These are phyloP conservation scores for Lochmaea capreae DNA, from an alignment of 2,888 invertebrate species.

Conservation along the genomic window DNA sequence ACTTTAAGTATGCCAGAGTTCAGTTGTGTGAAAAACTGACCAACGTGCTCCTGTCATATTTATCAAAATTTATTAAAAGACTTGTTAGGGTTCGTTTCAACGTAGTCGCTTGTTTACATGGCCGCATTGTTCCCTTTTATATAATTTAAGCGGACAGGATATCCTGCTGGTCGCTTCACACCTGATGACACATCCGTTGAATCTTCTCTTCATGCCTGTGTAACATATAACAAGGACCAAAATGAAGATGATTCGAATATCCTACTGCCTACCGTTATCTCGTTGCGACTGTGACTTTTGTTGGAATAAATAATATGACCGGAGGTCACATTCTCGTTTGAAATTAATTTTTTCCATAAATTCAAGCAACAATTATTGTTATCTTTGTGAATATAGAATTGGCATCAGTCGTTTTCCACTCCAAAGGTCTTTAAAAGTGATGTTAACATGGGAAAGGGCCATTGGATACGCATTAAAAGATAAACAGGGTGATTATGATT, in stretches of 20 bases:
- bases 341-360: not conserved
- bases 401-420: not conserved
- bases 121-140: constrained; percentile 38
- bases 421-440: not conserved
- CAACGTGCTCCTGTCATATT: constrained; percentile 30
- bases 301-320: not conserved
- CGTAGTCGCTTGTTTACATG: constrained; percentile 33
- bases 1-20: too few relatives aligned
- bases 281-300: constrained; percentile 19
- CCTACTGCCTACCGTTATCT: constrained; percentile 6
- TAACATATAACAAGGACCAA: constrained; percentile 10
- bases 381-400: not conserved
- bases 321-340: not conserved
- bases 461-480: not conserved
- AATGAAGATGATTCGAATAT: constrained; percentile 10
- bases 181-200: constrained; percentile 35
- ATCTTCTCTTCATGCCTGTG: not conserved
- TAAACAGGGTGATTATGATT: not conserved
- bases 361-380: not conserved
- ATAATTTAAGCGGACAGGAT: constrained; percentile 39
- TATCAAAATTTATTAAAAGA: constrained; percentile 33
- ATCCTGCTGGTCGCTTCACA: constrained; percentile 36
- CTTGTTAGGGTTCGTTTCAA: constrained; percentile 34
- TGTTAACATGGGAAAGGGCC: not conserved
- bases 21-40: constrained; percentile 1